phyloP scores from a whole-genome alignment of 2,113 vertebrate genomes.

The Aviceda subcristata region DNA sequence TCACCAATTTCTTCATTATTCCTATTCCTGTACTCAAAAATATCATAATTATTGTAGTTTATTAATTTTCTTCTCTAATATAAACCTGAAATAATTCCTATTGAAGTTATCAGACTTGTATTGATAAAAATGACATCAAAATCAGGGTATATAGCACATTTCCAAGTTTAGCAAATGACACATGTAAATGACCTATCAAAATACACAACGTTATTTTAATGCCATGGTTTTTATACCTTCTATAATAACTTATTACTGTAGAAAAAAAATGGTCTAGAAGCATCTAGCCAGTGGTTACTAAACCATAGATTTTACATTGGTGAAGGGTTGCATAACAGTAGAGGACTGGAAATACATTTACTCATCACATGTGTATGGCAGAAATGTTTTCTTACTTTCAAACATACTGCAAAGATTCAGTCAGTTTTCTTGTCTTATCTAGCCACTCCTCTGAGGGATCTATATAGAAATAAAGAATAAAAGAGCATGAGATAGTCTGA shows the following conservation, averaged over 20 bases:
- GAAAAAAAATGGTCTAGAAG: not conserved
- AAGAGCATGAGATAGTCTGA: not conserved
- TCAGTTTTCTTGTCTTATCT: not conserved
- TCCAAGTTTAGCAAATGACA: not conserved
- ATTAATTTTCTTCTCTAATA: not conserved
- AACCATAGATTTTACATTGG: not conserved
- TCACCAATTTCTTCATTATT: not conserved
- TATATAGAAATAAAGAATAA: not conserved
- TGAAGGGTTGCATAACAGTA: not conserved
- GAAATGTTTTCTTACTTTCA: not conserved
- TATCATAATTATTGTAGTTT: not conserved
- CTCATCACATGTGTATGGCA: not conserved
- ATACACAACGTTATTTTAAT: not conserved
- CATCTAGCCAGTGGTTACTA: not conserved
- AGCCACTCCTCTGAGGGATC: not conserved
- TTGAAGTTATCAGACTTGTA: not conserved
- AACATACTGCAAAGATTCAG: not conserved
- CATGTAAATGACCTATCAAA: not conserved
- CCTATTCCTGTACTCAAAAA: not conserved
- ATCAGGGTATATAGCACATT: not conserved
- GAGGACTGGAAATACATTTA: not conserved
- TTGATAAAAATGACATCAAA: not conserved
- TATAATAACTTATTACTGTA: not conserved
- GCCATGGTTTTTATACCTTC: not conserved
- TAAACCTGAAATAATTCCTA: not conserved